phyloP scores from a whole-genome alignment of 2,113 vertebrate species.

The Noturus placidus region DNA sequence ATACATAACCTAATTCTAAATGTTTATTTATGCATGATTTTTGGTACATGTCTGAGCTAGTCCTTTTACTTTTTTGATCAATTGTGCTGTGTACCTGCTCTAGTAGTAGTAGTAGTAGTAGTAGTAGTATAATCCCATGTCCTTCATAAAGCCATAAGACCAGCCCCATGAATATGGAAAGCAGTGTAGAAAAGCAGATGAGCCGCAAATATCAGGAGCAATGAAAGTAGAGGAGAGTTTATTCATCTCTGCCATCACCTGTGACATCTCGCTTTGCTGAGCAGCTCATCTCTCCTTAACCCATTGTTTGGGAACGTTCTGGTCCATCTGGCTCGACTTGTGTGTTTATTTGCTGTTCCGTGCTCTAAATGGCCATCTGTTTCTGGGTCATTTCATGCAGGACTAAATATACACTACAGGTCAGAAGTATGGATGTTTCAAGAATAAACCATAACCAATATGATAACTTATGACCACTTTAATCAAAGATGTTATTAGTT shows the following conservation, averaged over 20 bases:
- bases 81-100: no score
- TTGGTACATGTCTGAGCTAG: no score
- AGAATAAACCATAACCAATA: not conserved
- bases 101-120: not conserved
- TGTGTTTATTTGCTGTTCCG: constrained; percentile 33
- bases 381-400: constrained; percentile 31
- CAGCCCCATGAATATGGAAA: not conserved
- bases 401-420: constrained; percentile 9
- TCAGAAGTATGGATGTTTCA: not conserved
- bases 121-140: not conserved
- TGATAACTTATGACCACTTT: not conserved
- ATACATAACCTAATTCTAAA: no score
- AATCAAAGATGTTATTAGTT: not conserved
- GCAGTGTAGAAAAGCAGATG: not conserved
- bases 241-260: constrained; percentile 36
- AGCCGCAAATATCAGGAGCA: not conserved
- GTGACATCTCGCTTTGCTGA: constrained; percentile 42
- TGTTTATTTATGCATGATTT: no score
- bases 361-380: constrained; percentile 30
- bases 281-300: constrained; percentile 24
- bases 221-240: constrained; percentile 14
- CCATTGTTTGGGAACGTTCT: constrained; percentile 29
- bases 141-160: not conserved
- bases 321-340: not conserved
- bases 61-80: no score